Base-by-base conservation (phyloP, 2,888 invertebrate genomes). In the Petrophora chlorosata region DNA sequence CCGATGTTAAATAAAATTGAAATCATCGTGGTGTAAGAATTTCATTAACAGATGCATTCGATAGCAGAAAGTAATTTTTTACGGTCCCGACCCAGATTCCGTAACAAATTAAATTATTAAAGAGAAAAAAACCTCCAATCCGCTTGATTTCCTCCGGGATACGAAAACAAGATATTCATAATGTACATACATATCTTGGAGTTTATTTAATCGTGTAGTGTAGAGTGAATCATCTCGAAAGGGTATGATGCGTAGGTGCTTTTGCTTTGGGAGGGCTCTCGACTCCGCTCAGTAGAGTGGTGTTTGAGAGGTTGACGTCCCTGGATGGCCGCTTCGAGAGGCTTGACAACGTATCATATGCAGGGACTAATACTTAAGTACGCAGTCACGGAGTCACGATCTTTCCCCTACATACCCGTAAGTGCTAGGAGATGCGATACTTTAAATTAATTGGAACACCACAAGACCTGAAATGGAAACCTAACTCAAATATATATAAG, bases 211-310 rank as follows among this genome's bases (percentile, higher is more conserved):
- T 70, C 65, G 70, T 68, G 63, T 73, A 70, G 70, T 69, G 63
- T 65, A 59, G 63, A 53, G 53, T 53, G 79, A 82, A 78, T 79
- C 73, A 79, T 74, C 70, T 73, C 61, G 65, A 67, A 74, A 71
- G 68, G 71, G 69, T 73, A 69, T 73, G 75, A 76, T 72, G 78
- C 73, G 70, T 79, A 75, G 79, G 74, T 73, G 77, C 76, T 79
- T 75, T 76, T 39, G 39, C 73, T 78, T 77, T 72, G 65, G 64
- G 65, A 84, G 86, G 57, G 76, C 75, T 61, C 85, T 86, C 59
- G 67, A 79, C 25, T 25, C 10, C 10, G 10, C 25, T 10, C 10
- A 10, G 65, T 79, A 58, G 65, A 83, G 83, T 67, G 63, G 53
- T 50, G 60, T 61, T 59, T 63, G 67, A 79, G 78, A 73, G 79